Conservation (phyloP, 2,113 vertebrate species). For the Dromaius novaehollandiae region DNA sequence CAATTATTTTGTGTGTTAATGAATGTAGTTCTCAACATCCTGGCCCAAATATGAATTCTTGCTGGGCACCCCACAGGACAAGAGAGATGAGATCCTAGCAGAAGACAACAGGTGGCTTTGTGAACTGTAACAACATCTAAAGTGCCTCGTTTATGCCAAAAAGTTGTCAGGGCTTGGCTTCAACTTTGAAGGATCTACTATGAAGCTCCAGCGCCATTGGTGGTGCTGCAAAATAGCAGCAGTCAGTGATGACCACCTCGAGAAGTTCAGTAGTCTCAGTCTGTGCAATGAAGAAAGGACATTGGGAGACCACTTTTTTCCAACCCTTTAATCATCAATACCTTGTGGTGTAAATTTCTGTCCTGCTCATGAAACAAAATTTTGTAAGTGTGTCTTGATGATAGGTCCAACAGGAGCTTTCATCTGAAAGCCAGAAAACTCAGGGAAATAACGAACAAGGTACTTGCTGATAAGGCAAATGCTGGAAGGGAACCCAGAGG, state of each 20-base stretch:
- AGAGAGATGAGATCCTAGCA: neutral
- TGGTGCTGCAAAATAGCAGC: neutral
- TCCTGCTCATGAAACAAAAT: neutral
- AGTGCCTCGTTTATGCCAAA: neutral
- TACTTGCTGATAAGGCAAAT: neutral
- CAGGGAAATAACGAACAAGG: neutral
- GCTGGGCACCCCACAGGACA: neutral
- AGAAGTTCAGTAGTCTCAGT: neutral
- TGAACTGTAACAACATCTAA: neutral
- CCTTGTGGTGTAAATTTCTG: neutral
- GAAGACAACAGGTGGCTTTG: neutral
- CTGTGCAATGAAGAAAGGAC: neutral
- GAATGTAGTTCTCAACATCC: neutral
- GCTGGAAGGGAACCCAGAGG: neutral
- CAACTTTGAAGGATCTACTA: neutral
- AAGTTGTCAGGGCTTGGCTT: neutral
- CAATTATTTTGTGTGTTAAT: neutral
- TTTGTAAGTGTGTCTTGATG: neutral
- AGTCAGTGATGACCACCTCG: rapidly evolving
- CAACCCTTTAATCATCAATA: neutral
- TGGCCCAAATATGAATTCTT: neutral
- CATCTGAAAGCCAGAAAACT: neutral
- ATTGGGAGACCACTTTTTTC: neutral
- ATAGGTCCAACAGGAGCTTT: neutral
- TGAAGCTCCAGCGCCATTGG: neutral